These are phyloP conservation scores for Moxostoma hubbsi DNA, from an alignment of 2,797 vertebrate genomes.

Conservation along the genomic window DNA sequence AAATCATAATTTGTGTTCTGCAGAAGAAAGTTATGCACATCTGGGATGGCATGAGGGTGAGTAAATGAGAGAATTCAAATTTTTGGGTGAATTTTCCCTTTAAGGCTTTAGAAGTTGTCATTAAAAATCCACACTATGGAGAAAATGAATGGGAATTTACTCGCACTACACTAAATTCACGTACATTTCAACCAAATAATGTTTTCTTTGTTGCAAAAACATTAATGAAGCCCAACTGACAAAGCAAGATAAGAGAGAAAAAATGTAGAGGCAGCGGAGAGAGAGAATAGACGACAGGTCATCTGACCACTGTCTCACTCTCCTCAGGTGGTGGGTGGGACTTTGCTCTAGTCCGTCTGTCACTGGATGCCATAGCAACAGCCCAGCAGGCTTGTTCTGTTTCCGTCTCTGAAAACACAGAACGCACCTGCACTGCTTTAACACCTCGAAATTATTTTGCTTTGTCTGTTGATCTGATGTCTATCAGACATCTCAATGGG, in stretches of 20 bases:
- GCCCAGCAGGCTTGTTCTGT: slow-evolving; percentile 42
- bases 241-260: not conserved
- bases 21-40: too few relatives aligned
- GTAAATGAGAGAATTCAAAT: too few relatives aligned
- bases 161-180: not conserved
- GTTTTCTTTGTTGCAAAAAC: not conserved
- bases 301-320: slow-evolving; percentile 48
- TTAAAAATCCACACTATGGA: too few relatives aligned
- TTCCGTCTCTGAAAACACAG: slow-evolving; percentile 32
- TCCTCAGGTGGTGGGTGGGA: slow-evolving; percentile 51
- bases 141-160: too few relatives aligned
- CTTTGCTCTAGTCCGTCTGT: slow-evolving; percentile 47
- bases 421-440: slow-evolving; percentile 43
- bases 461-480: slow-evolving; percentile 16
- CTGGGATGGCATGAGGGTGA: too few relatives aligned
- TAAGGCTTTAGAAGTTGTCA: too few relatives aligned
- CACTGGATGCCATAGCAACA: slow-evolving; percentile 42
- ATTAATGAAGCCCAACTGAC: slow-evolving; percentile 3
- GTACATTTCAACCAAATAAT: not conserved
- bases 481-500: slow-evolving; percentile 5
- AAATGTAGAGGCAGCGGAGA: not conserved
- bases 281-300: slow-evolving; percentile 45
- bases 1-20: too few relatives aligned
- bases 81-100: too few relatives aligned
- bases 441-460: slow-evolving; percentile 25